Base-by-base conservation (phyloP, 2,888 invertebrate genomes). In the Opisthograptis luteolata region DNA sequence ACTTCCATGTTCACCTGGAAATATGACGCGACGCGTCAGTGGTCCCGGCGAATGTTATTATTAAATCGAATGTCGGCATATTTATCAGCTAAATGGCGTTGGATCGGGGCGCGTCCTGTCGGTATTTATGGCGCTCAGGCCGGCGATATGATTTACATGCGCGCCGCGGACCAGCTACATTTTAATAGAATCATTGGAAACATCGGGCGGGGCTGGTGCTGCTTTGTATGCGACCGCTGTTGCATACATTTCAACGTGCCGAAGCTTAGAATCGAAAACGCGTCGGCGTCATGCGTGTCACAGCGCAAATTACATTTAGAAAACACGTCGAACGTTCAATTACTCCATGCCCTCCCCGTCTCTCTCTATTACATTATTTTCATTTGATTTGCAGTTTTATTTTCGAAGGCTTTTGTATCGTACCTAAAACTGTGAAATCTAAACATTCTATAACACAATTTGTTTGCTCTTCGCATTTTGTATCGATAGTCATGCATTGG, bases 1-100 rank as follows among this genome's bases (percentile, higher is more conserved):
- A 89, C 73, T 78, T 89, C 89, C 88, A 89, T 88, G 56, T 66
- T 65, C 56, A 64, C 60, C 66, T 68, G 47, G 31, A 32, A 54
- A 50, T 34, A 36, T 48, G 25, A 34, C 19, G 20, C 36, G 41
- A 58, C 59, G 64, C 58, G 66, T 71, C 68, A 70, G 68, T 63
- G 70, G 65, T 63, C 34, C 28, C 40, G 50, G 43, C 39, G 22
- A 22, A 35, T 54, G 36, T 51, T 41, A 62, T 60, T 60, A 58
- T 56, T 55, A 58, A 68, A 66, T 66, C 64, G 68, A 70, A 66
- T 68, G 63, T 60, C 46, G 51, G 44, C 55, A 57, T 70, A 71
- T 82, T 81, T 72, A 72, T 79, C 76, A 79, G 73, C 69, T 73
- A 68, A 78, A 76, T 70, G 66, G 68, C 60, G 68, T 68, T 70